Evolutionary conservation across 1,140 invertebrate genomes (phyloP), one percentile per base, ranked within the genome.

Genomic region (Aphaenogaster floridana): DNA sequence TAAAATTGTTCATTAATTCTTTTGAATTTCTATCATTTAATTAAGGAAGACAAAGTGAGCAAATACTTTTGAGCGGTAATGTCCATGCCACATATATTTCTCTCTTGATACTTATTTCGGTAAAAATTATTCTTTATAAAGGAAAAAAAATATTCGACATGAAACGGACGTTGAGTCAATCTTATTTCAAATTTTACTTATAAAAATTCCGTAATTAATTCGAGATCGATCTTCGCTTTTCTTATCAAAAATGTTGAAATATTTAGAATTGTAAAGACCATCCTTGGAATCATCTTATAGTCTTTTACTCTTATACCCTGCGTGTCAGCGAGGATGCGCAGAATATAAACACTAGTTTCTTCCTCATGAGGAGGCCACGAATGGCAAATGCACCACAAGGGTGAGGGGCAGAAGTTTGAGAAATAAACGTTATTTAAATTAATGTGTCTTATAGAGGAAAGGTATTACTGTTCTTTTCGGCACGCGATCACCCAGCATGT

Each of bases 401-500:
- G 17, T 6, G 13, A 66, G 42, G 39, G 6, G 13, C 8, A 9
- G 17, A 61, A 63, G 45, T 5, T 50, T 21, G 13, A 28, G 13
- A 28, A 17, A 3, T 34, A 42, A 64, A 17, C 64, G 7, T 15
- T 15, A n/a, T 2, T 84, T n/a, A 64, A 61, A 72, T 54, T 45
- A 57, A 52, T 50, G 45, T 34, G 36, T 17, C 17, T 15, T 39
- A 54, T 69, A 68, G n/a, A 28, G 17, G 6, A n/a, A 17, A 7
- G 2, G 76, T 48, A 50, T 94, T 93, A 96, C 96, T 64, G 97
- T 97, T 94, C 96, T 96, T 94, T 96, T 97, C 15, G 97, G 97
- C 21, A 97, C 95, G n/a, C 96, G 95, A 91, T 97, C 97, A 0
- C 96, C 96, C 8, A 97, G 90, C 45, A 96, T 90, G 68, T 97